Evolutionary conservation across 2,113 vertebrate species (phyloP), one percentile per base, ranked within the genome.

Genomic region (Brachypteracias leptosomus): DNA sequence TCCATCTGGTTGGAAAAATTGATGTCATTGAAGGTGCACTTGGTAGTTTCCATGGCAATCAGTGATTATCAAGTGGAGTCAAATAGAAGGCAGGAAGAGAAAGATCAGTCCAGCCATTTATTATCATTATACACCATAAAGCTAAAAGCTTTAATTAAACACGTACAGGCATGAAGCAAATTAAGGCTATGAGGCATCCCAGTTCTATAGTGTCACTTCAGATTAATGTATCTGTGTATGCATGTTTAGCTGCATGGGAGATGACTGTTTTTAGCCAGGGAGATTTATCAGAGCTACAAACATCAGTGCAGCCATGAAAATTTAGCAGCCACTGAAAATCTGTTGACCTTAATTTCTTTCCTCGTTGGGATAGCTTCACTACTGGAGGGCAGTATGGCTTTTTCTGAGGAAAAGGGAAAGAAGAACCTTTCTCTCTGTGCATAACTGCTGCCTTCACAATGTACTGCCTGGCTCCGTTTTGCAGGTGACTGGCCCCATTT

Each of bases 331-430:
- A 5, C 49, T 68, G 29, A 51, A 59, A 72, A 59, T 55, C 19
- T 76, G 8, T 49, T 58, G 42, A 49, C 68, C 20, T 74, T 62
- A 1, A 76, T 73, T 84, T 93, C 21, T 89, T 62, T 67, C 7
- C 11, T 55, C 2, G 0, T 19, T 35, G 19, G 3, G 1, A 2
- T 28, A 2, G 35, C 31, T 80, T 84, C 16, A n/a, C 12, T 83
- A 28, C 24, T 51, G 42, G 68, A 79, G 44, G 19, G n/a, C 18
- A 74, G 2, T 12, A 33, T 1, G 9, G 16, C 16, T 52, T 57
- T 54, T 90, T 66, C 40, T 54, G 46, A 58, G 5, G 11, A 66
- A 85, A 54, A 71, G 3, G 12, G 13, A 17, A 85, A 31, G 11
- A 9, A 15, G 8, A 67, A 28, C 4, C 13, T 44, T 75, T 6